Conservation (phyloP, 2,797 vertebrate genomes). For the Coilia nasus region DNA sequence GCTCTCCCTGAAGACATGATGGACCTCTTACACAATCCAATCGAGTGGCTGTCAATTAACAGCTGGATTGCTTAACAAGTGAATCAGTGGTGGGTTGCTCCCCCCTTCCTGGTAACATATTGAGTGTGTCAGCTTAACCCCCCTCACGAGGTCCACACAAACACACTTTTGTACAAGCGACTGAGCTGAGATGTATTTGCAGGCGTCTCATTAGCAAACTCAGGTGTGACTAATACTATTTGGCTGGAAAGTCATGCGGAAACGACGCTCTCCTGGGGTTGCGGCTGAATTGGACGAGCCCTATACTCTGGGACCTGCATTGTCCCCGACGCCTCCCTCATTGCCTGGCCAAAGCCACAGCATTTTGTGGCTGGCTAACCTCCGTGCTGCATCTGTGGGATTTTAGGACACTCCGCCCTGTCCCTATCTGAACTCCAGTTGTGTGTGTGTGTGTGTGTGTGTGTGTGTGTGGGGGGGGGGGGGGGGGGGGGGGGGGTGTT, state of each 20-base stretch:
- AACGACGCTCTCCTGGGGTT: neutral
- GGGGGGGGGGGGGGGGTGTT: neutral
- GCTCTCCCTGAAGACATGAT: slow-evolving; percentile 1
- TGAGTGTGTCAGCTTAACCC: slow-evolving; percentile 8
- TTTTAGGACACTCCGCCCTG: neutral
- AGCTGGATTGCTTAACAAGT: slow-evolving; percentile 20
- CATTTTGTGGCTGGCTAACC: neutral
- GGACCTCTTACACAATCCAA: neutral
- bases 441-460: neutral
- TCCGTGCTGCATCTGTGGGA: neutral
- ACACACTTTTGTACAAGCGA: neutral
- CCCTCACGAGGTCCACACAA: neutral
- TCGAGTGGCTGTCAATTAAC: slow-evolving; percentile 14
- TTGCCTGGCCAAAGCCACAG: neutral
- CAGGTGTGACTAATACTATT: slow-evolving; percentile 12
- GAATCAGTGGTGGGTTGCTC: neutral
- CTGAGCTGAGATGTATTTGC: slow-evolving; percentile 15
- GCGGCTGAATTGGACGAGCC: neutral
- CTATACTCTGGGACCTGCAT: neutral
- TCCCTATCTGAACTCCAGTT: neutral
- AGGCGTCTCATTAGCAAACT: slow-evolving; percentile 15
- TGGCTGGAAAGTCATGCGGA: slow-evolving; percentile 10
- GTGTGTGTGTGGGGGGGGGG: neutral
- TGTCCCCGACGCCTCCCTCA: neutral
- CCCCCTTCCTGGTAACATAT: neutral